Base-by-base conservation (phyloP, 2,113 vertebrate genomes). In the Felis chaus region DNA sequence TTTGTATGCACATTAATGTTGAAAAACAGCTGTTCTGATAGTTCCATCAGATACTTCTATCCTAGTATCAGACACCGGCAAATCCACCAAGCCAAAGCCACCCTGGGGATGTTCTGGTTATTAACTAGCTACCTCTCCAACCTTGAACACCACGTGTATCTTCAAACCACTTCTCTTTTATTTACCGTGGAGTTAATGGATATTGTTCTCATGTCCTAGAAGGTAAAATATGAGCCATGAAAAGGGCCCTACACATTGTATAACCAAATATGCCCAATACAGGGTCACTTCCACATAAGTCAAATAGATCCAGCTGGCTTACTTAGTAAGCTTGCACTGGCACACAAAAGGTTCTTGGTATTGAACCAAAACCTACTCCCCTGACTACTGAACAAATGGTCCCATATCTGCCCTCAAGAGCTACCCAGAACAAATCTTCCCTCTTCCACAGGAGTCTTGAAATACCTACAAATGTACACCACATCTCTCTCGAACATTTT, bases 21-120 rank as follows among this genome's bases (percentile, higher is more conserved):
- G 89, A 31, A 79, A 95, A 95, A 85, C 89, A 95, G 86, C 71
- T 91, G 15, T 91, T 81, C 50, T 29, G 65, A 61, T 69, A 91
- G 57, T 88, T 78, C 71, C n/a, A 12, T 48, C 12, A 65, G n/a
- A 25, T 10, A 50, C 10, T 45, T 65, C 50, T 55, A 63, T 13
- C 76, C 68, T 41, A 50, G 14, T 21, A 66, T 25, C 19, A 68
- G 57, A 50, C 4, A 63, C 31, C 15, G 31, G 36, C 33, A 95
- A 91, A 92, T 50, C 74, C 57, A 79, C n/a, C 53, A 57, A 90
- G 16, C 39, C 87, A 91, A 9, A 14, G 14, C 48, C 21, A 82
- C 31, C 2, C 36, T 80, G 18, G 50, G 25, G 41, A 94, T 71
- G 14, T 53, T 45, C 21, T 78, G 7, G 19, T 81, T 36, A 16